Percentiles rank a stretch among this genome's conserved stretches.
Evolutionary conservation across 64 coral and sea anemone genomes (phyloP).

Genomic region (Montipora sp.): DNA sequence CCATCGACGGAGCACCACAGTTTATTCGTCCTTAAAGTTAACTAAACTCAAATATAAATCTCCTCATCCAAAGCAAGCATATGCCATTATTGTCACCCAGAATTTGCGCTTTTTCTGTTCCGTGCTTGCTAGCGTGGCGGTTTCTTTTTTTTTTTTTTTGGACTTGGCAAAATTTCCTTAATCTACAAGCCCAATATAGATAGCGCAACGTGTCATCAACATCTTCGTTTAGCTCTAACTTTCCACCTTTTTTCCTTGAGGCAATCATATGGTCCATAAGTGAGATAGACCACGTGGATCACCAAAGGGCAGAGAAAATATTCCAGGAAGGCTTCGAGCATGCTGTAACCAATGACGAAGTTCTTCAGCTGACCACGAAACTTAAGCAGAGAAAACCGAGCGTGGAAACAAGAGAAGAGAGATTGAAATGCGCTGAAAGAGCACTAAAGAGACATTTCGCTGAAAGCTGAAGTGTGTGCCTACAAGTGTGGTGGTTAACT

Average conservation of each 20-base stretch:
- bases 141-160: too few species aligned
- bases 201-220: too few species aligned
- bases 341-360: background rate
- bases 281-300: constrained; percentile 30
- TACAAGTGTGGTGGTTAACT: background rate
- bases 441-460: background rate
- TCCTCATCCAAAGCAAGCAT: too few species aligned
- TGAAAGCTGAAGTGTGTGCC: background rate
- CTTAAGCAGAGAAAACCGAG: background rate
- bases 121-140: too few species aligned
- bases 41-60: too few species aligned
- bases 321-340: background rate
- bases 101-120: too few species aligned
- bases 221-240: background rate
- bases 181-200: too few species aligned
- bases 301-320: constrained; percentile 8
- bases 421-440: background rate
- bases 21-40: too few species aligned
- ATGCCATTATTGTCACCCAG: too few species aligned
- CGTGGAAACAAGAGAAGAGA: background rate
- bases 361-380: background rate
- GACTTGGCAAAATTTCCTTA: background rate
- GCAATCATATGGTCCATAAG: constrained; percentile 43
- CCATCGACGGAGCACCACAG: too few species aligned
- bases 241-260: background rate